These are phyloP conservation scores for Pocillopora verrucosa DNA, from an alignment of 64 coral and sea anemone genomes.

Conservation along the genomic window DNA sequence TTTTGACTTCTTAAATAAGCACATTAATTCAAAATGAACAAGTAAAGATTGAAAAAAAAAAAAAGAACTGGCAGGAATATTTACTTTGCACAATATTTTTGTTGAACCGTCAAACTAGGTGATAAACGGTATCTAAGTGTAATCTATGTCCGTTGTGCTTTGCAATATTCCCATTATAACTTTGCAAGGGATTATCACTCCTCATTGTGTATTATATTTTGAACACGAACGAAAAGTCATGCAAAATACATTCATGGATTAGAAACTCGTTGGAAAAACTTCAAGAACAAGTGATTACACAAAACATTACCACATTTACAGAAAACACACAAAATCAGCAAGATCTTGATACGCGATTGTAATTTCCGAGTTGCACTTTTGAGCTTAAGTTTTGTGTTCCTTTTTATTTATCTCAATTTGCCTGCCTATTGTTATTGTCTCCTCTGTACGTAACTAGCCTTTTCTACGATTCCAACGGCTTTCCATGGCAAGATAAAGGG, in stretches of 20 bases:
- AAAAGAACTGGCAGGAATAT: not conserved
- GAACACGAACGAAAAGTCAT: not conserved
- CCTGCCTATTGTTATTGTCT: not conserved
- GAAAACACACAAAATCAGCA: conserved; percentile 9
- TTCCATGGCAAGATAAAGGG: not conserved
- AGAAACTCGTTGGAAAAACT: not conserved
- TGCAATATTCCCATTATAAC: too few relatives aligned
- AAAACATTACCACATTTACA: not conserved
- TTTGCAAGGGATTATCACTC: too few relatives aligned
- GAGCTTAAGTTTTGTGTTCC: not conserved
- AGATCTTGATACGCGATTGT: not conserved
- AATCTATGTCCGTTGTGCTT: not conserved
- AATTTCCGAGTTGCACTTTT: not conserved
- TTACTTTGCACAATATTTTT: not conserved
- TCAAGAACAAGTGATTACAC: conserved; percentile 14
- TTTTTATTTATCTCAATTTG: not conserved
- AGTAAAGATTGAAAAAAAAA: not conserved
- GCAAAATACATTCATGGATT: not conserved
- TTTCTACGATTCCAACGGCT: not conserved
- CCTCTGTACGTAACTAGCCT: not conserved
- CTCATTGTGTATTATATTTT: not conserved
- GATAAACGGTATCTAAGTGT: not conserved
- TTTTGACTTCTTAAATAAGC: not conserved
- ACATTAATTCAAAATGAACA: not conserved
- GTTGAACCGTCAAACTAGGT: not conserved